Evolutionary conservation across 1,140 invertebrate species (phyloP).

Genomic region (Myzus persicae): DNA sequence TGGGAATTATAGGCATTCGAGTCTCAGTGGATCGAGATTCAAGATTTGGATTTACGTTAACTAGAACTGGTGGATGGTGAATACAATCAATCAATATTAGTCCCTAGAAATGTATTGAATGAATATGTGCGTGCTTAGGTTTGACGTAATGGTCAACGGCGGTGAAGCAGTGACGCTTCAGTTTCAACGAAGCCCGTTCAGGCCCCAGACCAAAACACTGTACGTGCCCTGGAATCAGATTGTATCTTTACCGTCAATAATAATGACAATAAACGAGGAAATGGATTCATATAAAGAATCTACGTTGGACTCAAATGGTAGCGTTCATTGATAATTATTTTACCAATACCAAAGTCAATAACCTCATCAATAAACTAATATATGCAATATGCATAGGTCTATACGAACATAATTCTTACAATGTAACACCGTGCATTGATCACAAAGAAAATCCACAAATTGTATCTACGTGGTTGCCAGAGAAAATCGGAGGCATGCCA

Average conservation of each 20-base stretch:
- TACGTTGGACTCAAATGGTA: constrained; percentile 3
- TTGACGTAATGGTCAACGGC: constrained; percentile 97
- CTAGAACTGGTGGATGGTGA: constrained; percentile 93
- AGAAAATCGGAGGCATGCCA: constrained; percentile 82
- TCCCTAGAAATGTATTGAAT: neutral
- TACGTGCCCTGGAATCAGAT: constrained; percentile 97
- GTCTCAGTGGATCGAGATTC: constrained; percentile 94
- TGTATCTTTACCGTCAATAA: constrained; percentile 85
- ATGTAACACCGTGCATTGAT: constrained; percentile 71
- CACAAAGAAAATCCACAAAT: constrained; percentile 89
- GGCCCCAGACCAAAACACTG: constrained; percentile 83
- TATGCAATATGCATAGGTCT: neutral
- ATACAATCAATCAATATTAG: constrained; percentile 64
- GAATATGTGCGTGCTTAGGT: constrained; percentile 72
- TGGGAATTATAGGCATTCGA: constrained; percentile 93
- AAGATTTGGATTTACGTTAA: constrained; percentile 95
- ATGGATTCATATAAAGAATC: constrained; percentile 61
- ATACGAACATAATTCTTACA: constrained; percentile 23
- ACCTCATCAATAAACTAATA: neutral
- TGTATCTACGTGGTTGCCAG: constrained; percentile 84
- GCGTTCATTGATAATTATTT: neutral
- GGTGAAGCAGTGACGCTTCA: constrained; percentile 97
- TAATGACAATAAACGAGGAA: constrained; percentile 84
- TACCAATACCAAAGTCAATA: neutral
- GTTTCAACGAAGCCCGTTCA: constrained; percentile 93